Conservation (phyloP, 1,140 invertebrate species). For the Penaeus japonicus region DNA sequence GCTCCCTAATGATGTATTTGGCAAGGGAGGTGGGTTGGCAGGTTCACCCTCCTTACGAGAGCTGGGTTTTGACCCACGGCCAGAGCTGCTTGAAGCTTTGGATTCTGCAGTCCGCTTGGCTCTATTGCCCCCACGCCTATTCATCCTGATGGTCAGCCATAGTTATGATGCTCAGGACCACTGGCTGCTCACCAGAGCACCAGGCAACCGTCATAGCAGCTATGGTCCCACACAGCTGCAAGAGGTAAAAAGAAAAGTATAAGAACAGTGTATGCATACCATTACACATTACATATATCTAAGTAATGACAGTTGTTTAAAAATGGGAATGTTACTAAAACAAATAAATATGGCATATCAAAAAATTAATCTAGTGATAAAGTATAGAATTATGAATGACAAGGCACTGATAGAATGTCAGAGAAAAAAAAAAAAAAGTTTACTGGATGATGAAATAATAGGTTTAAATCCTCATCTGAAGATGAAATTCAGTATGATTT, state of each 20-base stretch:
- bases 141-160: slow-evolving; percentile 50
- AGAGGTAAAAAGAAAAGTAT: not conserved
- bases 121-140: slow-evolving; percentile 51
- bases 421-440: too few relatives aligned
- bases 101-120: slow-evolving; percentile 47
- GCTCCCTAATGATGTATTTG: slow-evolving; percentile 2
- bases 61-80: slow-evolving; percentile 29
- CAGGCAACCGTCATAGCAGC: slow-evolving; percentile 47
- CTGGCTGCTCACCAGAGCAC: slow-evolving; percentile 41
- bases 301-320: too few relatives aligned
- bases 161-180: slow-evolving; percentile 44
- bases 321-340: too few relatives aligned
- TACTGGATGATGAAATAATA: too few relatives aligned
- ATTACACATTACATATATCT: too few relatives aligned
- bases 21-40: not conserved
- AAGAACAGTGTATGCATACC: too few relatives aligned
- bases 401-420: too few relatives aligned
- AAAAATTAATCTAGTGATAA: too few relatives aligned
- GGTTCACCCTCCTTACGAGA: slow-evolving; percentile 43
- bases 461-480: too few relatives aligned
- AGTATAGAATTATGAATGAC: too few relatives aligned
- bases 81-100: slow-evolving; percentile 37
- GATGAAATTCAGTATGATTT: too few relatives aligned
- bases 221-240: slow-evolving; percentile 25
- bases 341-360: too few relatives aligned